These are phyloP conservation scores for Periophthalmus modestus DNA, from an alignment of 2,113 vertebrate genomes.

Conservation along the genomic window DNA sequence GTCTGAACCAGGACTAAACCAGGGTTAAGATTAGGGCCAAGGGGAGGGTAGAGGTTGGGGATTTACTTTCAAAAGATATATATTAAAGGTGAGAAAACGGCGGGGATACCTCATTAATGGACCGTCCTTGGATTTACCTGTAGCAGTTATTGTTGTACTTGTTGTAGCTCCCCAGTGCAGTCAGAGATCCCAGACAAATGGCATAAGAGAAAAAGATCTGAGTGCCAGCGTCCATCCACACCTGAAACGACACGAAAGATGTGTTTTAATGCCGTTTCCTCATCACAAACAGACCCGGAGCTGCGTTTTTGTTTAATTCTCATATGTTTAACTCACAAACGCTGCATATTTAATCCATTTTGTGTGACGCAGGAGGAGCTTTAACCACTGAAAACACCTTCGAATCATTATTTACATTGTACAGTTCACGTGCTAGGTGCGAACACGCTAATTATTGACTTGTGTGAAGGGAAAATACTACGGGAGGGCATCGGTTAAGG, in stretches of 20 bases:
- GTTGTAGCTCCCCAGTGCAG: slow-evolving; percentile 96
- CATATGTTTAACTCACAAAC: too few species aligned
- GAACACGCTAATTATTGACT: slow-evolving; percentile 37
- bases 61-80: too few species aligned
- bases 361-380: too few species aligned
- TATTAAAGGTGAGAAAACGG: too few species aligned
- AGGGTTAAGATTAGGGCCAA: too few species aligned
- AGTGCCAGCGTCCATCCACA: slow-evolving; percentile 98
- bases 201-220: slow-evolving; percentile 98
- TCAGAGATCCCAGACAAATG: slow-evolving; percentile 92
- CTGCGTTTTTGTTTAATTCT: too few species aligned
- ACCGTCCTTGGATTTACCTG: slow-evolving; percentile 75
- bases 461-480: not conserved
- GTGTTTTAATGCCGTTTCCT: too few species aligned
- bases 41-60: too few species aligned
- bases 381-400: not conserved
- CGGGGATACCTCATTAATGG: too few species aligned
- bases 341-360: too few species aligned
- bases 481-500: slow-evolving; percentile 19
- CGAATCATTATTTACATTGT: not conserved
- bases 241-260: slow-evolving; percentile 68
- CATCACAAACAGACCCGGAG: too few species aligned
- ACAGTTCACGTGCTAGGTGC: not conserved
- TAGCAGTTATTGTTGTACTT: slow-evolving; percentile 97
- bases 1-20: too few species aligned